Evolutionary conservation across 53 echinoderm and acorn worm species (phyloP).

Genomic region (Luidia sarsii): DNA sequence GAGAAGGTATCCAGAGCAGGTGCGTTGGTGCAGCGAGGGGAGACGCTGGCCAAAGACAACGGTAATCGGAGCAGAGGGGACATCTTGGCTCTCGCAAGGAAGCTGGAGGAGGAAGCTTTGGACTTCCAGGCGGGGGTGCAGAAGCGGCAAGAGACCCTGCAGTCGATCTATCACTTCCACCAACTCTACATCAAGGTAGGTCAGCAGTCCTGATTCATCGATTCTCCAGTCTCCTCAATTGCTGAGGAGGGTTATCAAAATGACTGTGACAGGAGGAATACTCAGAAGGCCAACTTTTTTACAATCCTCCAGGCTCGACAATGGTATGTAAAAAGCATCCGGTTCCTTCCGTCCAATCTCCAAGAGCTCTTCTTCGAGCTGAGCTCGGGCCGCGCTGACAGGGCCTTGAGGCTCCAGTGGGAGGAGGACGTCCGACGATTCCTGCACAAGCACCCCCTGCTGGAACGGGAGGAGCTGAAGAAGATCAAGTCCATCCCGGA

Average conservation of each 20-base stretch:
- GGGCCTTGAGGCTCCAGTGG: constrained; percentile 68
- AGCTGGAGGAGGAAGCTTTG: constrained; percentile 52
- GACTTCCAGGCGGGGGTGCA: constrained; percentile 67
- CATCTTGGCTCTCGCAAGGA: constrained; percentile 58
- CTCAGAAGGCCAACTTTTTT: not conserved
- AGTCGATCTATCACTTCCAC: constrained; percentile 73
- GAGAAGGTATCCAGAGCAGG: constrained; percentile 65
- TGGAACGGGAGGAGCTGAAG: constrained; percentile 70
- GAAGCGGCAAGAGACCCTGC: constrained; percentile 63
- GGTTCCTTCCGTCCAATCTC: constrained; percentile 83
- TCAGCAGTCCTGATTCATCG: too few species aligned
- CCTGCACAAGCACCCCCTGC: constrained; percentile 67
- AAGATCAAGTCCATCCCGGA: constrained; percentile 65
- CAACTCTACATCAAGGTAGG: constrained; percentile 78
- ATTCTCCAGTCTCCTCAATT: too few species aligned
- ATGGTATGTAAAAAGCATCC: constrained; percentile 80
- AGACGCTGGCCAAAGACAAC: constrained; percentile 53
- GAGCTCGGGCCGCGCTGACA: constrained; percentile 7
- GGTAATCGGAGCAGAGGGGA: constrained; percentile 23
- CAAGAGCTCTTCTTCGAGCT: constrained; percentile 71
- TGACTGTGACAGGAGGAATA: too few species aligned
- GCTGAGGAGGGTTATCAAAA: too few species aligned
- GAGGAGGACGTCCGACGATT: constrained; percentile 76
- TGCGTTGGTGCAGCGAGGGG: constrained; percentile 59
- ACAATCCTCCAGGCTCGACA: constrained; percentile 59